Evolutionary conservation across 2,888 invertebrate genomes (phyloP).

Genomic region (Gnatocerus cornutus): DNA sequence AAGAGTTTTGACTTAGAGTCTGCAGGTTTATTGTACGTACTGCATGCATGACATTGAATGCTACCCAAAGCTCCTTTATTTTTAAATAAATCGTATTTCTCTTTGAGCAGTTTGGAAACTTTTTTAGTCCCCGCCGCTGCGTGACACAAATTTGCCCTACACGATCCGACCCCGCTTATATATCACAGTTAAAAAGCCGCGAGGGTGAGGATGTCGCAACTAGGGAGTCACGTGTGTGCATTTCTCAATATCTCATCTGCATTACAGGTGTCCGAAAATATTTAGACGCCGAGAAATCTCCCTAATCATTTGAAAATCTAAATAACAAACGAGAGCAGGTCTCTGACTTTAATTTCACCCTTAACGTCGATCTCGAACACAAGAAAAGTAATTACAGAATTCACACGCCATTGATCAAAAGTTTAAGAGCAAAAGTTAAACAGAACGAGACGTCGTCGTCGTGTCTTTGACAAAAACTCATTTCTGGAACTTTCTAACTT

Average conservation of each 20-base stretch:
- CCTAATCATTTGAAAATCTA: constrained; percentile 11
- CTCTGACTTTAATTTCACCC: constrained; percentile 24
- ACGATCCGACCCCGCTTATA: constrained; percentile 52
- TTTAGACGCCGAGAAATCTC: constrained; percentile 10
- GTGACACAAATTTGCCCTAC: constrained; percentile 43
- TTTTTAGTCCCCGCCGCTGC: constrained; percentile 26
- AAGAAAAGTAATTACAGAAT: constrained; percentile 61
- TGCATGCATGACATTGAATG: no score
- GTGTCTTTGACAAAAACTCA: constrained; percentile 62
- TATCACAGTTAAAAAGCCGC: constrained; percentile 60
- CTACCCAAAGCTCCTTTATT: no score
- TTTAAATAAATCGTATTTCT: no score
- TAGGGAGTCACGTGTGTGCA: constrained; percentile 48
- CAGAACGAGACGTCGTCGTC: constrained; percentile 38
- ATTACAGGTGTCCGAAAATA: constrained; percentile 43
- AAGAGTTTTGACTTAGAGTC: no score
- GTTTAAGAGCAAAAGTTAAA: constrained; percentile 56
- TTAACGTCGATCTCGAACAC: constrained; percentile 17
- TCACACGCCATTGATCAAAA: constrained; percentile 62
- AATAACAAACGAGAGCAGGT: constrained; percentile 18
- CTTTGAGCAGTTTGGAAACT: no score
- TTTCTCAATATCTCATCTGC: constrained; percentile 18
- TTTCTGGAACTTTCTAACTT: constrained; percentile 58
- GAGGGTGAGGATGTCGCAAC: constrained; percentile 55
- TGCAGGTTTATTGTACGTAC: no score